Conservation (phyloP, 2,113 vertebrate genomes). For the Pachycephala philippinensis region DNA sequence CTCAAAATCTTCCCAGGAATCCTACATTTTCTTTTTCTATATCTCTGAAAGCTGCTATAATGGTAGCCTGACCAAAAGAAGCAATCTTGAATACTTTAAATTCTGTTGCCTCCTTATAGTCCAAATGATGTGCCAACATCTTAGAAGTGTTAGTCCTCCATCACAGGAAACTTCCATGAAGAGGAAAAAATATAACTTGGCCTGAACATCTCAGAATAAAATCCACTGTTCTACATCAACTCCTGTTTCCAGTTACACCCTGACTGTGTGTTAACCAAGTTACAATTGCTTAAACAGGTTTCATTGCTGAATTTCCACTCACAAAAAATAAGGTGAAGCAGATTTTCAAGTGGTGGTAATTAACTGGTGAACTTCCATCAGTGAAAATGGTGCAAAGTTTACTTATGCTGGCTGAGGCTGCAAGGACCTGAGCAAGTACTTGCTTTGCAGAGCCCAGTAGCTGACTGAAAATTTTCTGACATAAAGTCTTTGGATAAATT, state of each 20-base stretch:
- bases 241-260: neutral
- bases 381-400: neutral
- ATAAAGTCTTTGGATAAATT: neutral
- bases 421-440: neutral
- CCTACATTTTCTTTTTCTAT: neutral
- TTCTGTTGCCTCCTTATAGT: neutral
- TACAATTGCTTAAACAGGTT: neutral
- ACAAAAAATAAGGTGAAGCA: neutral
- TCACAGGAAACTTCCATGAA: neutral
- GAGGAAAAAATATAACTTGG: neutral
- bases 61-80: neutral
- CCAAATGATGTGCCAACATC: neutral
- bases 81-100: neutral
- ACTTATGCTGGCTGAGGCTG: neutral
- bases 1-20: neutral
- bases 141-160: neutral
- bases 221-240: neutral
- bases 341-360: neutral
- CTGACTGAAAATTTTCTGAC: neutral
- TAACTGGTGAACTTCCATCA: neutral
- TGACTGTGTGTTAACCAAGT: neutral
- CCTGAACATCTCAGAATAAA: neutral
- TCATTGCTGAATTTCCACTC: neutral
- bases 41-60: neutral
- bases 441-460: neutral